phyloP scores from a whole-genome alignment of 2,797 vertebrate genomes.

The Synaphobranchus kaupii region DNA sequence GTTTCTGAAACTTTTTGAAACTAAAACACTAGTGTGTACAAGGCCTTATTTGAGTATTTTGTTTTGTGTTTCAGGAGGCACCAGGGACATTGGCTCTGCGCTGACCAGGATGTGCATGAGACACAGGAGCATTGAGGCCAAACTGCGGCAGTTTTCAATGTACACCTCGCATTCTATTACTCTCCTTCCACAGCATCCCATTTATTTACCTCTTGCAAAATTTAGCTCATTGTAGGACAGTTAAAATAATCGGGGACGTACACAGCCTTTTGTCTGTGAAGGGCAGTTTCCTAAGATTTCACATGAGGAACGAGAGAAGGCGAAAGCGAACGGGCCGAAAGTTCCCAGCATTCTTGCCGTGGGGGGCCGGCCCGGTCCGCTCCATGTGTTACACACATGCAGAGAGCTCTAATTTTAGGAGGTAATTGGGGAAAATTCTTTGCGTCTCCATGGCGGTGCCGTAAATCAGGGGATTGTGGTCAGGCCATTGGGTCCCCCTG shows the following conservation, averaged over 20 bases:
- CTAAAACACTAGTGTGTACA: not conserved
- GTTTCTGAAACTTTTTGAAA: no score
- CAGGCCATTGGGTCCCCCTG: conserved; percentile 38
- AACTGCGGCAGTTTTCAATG: conserved; percentile 79
- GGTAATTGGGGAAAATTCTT: conserved; percentile 67
- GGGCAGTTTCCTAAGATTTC: not conserved
- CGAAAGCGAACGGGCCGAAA: not conserved
- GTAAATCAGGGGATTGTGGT: conserved; percentile 53
- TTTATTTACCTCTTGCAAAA: not conserved
- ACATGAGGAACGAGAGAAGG: not conserved
- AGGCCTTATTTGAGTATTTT: not conserved
- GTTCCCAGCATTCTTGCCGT: conserved; percentile 15
- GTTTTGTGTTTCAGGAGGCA: conserved; percentile 70
- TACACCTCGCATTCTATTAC: conserved; percentile 54
- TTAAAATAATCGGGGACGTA: not conserved
- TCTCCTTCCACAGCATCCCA: not conserved
- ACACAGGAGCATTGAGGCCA: conserved; percentile 80
- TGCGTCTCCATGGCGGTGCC: conserved; percentile 64
- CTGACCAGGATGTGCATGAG: conserved; percentile 84
- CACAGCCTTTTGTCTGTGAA: not conserved
- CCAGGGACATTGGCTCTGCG: conserved; percentile 81
- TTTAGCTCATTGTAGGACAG: not conserved
- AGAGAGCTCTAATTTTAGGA: conserved; percentile 67
- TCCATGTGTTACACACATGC: conserved; percentile 29
- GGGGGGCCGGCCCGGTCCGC: not conserved